Percentiles rank a stretch among this genome's conserved stretches.
phyloP scores from a whole-genome alignment of 2,113 vertebrate genomes.

The Lepidothrix coronata region DNA sequence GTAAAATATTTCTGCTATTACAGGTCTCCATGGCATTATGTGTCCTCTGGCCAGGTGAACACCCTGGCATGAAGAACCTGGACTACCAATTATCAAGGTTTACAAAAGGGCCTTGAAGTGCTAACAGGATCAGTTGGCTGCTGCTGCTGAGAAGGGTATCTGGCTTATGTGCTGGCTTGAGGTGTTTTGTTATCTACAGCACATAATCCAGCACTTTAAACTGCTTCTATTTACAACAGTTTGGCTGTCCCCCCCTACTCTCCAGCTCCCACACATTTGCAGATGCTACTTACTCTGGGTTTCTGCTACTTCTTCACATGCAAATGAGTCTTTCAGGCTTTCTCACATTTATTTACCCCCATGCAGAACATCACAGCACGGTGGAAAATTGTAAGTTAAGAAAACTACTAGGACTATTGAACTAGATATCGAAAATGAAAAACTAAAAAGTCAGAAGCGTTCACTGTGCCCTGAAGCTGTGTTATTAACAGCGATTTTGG shows the following conservation, averaged over 20 bases:
- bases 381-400: background rate
- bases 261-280: conserved; percentile 34
- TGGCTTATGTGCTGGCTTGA: background rate
- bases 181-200: background rate
- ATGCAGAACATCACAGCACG: background rate
- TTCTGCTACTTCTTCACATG: conserved; percentile 41
- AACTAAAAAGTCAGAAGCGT: background rate
- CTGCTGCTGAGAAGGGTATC: background rate
- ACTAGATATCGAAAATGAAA: background rate
- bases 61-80: background rate
- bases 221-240: conserved; percentile 47
- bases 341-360: conserved; percentile 29
- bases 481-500: background rate
- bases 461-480: background rate
- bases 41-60: background rate
- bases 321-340: conserved; percentile 23
- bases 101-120: background rate
- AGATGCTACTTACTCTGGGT: background rate
- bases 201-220: conserved; percentile 19
- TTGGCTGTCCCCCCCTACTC: conserved; percentile 1
- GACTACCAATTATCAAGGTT: background rate
- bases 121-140: background rate
- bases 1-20: background rate
- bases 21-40: background rate
- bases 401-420: background rate